Conservation (phyloP, 2,797 vertebrate genomes). For the Craterocephalus amniculus region DNA sequence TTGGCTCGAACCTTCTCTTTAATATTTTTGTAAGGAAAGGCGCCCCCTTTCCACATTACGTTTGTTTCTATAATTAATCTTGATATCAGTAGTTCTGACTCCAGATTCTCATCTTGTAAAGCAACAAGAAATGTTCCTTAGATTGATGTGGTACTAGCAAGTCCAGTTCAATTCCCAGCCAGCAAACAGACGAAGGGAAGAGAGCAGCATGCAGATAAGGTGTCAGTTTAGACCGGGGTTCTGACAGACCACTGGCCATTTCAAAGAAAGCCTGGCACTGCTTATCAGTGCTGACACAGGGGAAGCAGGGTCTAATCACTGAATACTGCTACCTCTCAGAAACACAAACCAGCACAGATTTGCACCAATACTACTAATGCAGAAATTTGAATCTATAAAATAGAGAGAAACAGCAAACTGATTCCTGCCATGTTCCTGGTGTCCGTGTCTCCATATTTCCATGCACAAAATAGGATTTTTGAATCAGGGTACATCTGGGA, state of each 20-base stretch:
- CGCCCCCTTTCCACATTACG: not conserved
- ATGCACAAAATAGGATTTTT: slow-evolving; percentile 18
- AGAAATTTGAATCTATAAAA: slow-evolving; percentile 25
- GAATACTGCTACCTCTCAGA: slow-evolving; percentile 69
- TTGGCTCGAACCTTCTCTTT: no score
- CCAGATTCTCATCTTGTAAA: slow-evolving; percentile 25
- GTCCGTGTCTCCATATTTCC: slow-evolving; percentile 10
- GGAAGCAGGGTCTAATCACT: slow-evolving; percentile 75
- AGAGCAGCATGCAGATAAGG: slow-evolving; percentile 77
- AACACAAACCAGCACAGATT: slow-evolving; percentile 57
- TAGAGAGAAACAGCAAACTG: not conserved
- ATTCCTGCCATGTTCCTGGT: slow-evolving; percentile 26
- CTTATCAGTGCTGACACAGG: slow-evolving; percentile 85
- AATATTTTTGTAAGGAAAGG: not conserved
- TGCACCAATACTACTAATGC: slow-evolving; percentile 41
- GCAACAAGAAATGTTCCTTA: slow-evolving; percentile 47
- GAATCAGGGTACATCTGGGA: slow-evolving; percentile 38
- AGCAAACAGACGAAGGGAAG: slow-evolving; percentile 63
- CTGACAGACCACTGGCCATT: slow-evolving; percentile 82
- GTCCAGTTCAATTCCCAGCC: slow-evolving; percentile 59
- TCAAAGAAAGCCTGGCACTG: slow-evolving; percentile 77
- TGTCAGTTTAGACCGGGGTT: slow-evolving; percentile 74
- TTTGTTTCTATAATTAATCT: slow-evolving; percentile 38
- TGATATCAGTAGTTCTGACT: slow-evolving; percentile 15
- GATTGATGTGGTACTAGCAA: slow-evolving; percentile 36